Percentiles rank a stretch among this genome's conserved stretches.
Evolutionary conservation across 2,113 vertebrate genomes (phyloP).

Genomic region (Bufo gargarizans): DNA sequence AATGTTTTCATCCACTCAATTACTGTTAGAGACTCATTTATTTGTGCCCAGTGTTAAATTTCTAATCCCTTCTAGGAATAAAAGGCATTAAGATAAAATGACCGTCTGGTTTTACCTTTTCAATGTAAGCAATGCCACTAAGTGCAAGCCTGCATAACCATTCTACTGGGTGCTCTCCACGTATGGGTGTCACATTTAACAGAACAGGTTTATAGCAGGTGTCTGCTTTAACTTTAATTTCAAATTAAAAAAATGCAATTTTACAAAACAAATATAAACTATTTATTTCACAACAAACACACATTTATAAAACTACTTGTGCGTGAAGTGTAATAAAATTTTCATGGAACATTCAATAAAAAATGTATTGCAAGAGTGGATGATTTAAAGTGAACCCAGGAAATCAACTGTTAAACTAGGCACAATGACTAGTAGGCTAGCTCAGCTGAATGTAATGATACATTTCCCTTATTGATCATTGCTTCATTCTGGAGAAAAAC

Average conservation of each 20-base stretch:
- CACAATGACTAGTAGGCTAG: too few species aligned
- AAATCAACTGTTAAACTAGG: too few species aligned
- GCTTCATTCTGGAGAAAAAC: too few species aligned
- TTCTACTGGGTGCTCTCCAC: background rate
- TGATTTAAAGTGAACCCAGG: background rate
- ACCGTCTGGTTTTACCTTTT: constrained; percentile 45
- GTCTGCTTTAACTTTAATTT: background rate
- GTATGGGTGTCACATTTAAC: background rate
- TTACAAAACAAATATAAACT: background rate
- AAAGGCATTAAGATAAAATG: constrained; percentile 26
- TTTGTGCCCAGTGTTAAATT: constrained; percentile 47
- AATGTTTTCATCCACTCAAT: constrained; percentile 22
- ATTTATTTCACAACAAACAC: background rate
- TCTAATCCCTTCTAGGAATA: constrained; percentile 35
- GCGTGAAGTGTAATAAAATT: background rate
- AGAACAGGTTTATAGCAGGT: background rate
- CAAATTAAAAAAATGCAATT: background rate
- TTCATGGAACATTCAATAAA: background rate
- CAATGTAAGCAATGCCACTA: constrained; percentile 21
- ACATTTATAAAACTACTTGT: background rate
- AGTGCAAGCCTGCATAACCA: constrained; percentile 35
- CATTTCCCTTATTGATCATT: too few species aligned
- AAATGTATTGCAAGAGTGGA: background rate
- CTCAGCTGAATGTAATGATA: too few species aligned
- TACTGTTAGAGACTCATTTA: constrained; percentile 16